Percentiles rank a stretch among this genome's conserved stretches.
Conservation (phyloP, 2,797 vertebrate genomes). For the Gymnoscopelus microlampas region DNA sequence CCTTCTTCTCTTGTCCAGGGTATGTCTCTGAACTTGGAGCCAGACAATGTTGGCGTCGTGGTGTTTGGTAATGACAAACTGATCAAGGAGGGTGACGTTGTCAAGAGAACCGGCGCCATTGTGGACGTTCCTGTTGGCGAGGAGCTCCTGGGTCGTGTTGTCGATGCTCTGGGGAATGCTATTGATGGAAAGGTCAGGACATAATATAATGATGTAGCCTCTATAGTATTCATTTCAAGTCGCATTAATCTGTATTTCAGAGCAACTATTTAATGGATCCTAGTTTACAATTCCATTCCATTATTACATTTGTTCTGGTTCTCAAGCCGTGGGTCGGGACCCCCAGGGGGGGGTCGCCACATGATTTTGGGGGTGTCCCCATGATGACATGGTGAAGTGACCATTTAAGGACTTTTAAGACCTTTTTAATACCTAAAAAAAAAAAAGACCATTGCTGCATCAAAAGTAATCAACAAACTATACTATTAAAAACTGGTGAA, state of each 20-base stretch:
- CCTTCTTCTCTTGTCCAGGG: conserved; percentile 77
- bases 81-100: conserved; percentile 96
- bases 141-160: conserved; percentile 93
- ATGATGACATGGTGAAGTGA: too few species aligned
- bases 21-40: conserved; percentile 98
- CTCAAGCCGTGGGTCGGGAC: too few species aligned
- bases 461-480: too few species aligned
- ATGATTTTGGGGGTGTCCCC: too few species aligned
- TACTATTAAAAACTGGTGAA: too few species aligned
- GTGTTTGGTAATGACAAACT: conserved; percentile 98
- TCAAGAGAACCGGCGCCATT: conserved; percentile 95
- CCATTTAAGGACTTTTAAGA: too few species aligned
- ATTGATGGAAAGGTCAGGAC: conserved; percentile 93
- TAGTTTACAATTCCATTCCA: background rate
- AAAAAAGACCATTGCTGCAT: too few species aligned
- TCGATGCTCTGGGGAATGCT: conserved; percentile 93
- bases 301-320: too few species aligned
- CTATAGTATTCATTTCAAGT: background rate
- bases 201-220: background rate
- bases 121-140: conserved; percentile 95
- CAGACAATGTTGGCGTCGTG: conserved; percentile 96
- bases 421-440: too few species aligned
- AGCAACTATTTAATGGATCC: background rate
- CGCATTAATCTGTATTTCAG: background rate
- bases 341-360: too few species aligned